Evolutionary conservation across 2,888 invertebrate species (phyloP).

Genomic region (Minunthozetes semirufus): DNA sequence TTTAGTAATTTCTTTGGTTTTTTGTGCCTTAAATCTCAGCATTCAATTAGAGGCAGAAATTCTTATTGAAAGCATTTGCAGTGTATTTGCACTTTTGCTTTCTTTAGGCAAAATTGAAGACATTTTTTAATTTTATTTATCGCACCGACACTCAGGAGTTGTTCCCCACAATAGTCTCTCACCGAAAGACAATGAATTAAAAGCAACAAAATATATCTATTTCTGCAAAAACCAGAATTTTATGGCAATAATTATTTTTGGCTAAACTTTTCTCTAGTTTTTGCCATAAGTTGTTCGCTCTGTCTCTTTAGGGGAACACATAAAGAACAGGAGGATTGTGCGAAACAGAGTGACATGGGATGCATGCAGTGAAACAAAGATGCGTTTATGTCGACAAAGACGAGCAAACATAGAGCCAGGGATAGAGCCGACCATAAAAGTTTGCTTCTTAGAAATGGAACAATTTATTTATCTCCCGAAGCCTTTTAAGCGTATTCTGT

Average conservation of each 20-base stretch:
- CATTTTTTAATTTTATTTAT: neutral
- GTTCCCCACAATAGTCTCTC: neutral
- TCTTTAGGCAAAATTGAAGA: neutral
- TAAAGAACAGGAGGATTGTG: neutral
- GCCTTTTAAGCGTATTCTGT: slow-evolving; percentile 8
- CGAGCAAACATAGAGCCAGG: neutral
- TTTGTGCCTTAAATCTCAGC: neutral
- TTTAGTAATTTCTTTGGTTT: neutral
- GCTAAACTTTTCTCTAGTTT: too few relatives aligned
- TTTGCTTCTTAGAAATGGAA: slow-evolving; percentile 15
- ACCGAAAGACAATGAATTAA: slow-evolving; percentile 21
- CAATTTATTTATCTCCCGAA: slow-evolving; percentile 23
- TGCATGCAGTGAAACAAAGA: slow-evolving; percentile 19
- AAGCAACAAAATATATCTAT: neutral
- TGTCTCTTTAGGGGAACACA: neutral
- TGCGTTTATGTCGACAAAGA: slow-evolving; percentile 17
- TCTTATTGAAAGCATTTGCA: slow-evolving; percentile 10
- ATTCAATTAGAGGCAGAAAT: neutral
- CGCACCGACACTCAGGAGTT: neutral
- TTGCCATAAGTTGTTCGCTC: neutral
- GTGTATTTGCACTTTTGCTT: neutral
- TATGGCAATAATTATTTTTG: slow-evolving; percentile 28
- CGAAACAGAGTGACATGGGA: slow-evolving; percentile 14
- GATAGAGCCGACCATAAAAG: slow-evolving; percentile 14
- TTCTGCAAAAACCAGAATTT: neutral